These are phyloP conservation scores for Abrostola tripartita DNA, from an alignment of 2,888 invertebrate species.

Conservation along the genomic window DNA sequence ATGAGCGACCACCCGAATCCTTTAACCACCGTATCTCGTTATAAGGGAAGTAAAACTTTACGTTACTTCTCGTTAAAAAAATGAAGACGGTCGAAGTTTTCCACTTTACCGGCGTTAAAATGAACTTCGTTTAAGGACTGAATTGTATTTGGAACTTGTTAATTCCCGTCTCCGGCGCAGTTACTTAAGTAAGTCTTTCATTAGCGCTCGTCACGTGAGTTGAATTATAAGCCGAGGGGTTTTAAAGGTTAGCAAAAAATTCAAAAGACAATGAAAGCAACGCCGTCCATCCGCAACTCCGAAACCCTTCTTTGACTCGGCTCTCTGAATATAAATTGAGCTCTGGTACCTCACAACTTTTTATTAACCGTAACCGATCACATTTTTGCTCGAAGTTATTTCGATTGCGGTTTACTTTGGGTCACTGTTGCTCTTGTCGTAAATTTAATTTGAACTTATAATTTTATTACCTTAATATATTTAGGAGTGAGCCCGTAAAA, in stretches of 20 bases:
- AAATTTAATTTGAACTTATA: constrained; percentile 42
- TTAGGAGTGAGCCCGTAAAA: constrained; percentile 34
- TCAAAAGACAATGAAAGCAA: constrained; percentile 71
- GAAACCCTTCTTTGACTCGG: constrained; percentile 64
- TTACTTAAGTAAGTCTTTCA: constrained; percentile 86
- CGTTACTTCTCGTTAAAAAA: constrained; percentile 71
- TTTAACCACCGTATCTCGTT: constrained; percentile 71
- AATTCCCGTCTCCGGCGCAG: constrained; percentile 81
- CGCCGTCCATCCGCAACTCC: constrained; percentile 59
- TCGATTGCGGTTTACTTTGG: constrained; percentile 52
- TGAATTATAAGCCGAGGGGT: constrained; percentile 76
- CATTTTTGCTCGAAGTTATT: constrained; percentile 58
- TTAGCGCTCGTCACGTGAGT: constrained; percentile 84
- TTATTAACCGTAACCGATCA: constrained; percentile 64
- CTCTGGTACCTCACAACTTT: constrained; percentile 57
- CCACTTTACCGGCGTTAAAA: constrained; percentile 84
- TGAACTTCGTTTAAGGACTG: constrained; percentile 82
- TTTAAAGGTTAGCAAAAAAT: constrained; percentile 75
- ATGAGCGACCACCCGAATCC: constrained; percentile 58
- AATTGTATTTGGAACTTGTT: constrained; percentile 87
- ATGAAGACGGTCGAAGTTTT: constrained; percentile 78
- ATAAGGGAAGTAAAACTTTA: constrained; percentile 78
- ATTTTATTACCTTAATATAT: constrained; percentile 43
- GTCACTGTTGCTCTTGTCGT: constrained; percentile 52
- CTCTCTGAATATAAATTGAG: constrained; percentile 71